Conservation (phyloP, 2,113 vertebrate genomes). For the Anolis sagrei region DNA sequence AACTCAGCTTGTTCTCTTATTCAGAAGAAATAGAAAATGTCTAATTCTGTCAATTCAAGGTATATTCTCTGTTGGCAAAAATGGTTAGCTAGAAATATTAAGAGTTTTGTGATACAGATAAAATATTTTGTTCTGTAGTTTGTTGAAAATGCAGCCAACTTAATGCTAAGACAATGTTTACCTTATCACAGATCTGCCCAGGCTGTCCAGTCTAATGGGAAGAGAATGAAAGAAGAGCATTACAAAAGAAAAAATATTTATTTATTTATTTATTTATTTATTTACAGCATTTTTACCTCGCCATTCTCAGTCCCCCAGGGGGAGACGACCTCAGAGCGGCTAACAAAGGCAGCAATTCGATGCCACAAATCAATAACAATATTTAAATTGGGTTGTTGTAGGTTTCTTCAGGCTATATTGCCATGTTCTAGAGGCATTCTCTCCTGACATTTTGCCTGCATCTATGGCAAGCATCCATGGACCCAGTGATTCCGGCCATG, state of each 20-base stretch:
- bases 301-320: too few species aligned
- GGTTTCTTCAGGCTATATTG: too few species aligned
- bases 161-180: not conserved
- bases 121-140: not conserved
- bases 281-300: too few species aligned
- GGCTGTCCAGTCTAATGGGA: not conserved
- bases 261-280: too few species aligned
- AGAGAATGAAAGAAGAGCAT: not conserved
- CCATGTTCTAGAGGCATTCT: too few species aligned
- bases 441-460: too few species aligned
- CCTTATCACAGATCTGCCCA: constrained; percentile 9
- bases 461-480: too few species aligned
- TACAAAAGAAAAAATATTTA: not conserved
- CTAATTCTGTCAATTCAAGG: not conserved
- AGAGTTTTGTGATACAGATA: not conserved
- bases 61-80: not conserved
- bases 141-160: not conserved
- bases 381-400: too few species aligned
- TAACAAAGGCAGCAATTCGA: too few species aligned
- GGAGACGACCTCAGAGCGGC: too few species aligned
- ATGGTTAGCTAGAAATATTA: not conserved
- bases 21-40: not conserved
- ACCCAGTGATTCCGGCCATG: too few species aligned
- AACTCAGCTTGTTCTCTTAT: not conserved
- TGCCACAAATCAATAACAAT: too few species aligned